These are phyloP conservation scores for Anguilla anguilla DNA, from an alignment of 2,797 vertebrate genomes.

Conservation along the genomic window DNA sequence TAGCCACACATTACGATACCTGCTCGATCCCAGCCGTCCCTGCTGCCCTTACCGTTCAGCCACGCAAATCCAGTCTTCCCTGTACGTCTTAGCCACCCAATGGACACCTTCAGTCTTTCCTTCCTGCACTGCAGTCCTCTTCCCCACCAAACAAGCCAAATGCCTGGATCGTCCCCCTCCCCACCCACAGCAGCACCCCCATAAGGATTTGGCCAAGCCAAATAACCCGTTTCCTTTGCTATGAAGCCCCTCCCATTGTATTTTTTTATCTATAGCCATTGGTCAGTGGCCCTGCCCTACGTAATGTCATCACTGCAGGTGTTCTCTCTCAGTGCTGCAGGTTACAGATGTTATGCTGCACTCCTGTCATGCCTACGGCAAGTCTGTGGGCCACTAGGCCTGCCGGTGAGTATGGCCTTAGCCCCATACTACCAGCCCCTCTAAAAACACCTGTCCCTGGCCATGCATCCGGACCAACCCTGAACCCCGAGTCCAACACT, in stretches of 20 bases:
- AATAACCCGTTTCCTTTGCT: background rate
- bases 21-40: background rate
- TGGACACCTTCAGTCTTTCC: background rate
- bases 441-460: constrained; percentile 10
- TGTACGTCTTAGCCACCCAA: background rate
- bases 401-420: constrained; percentile 42
- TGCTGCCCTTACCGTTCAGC: constrained; percentile 1
- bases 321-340: constrained; percentile 53
- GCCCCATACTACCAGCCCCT: background rate
- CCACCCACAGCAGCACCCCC: too few species aligned
- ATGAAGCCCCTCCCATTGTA: constrained; percentile 16
- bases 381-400: constrained; percentile 50
- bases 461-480: background rate
- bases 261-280: constrained; percentile 11
- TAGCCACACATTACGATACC: background rate
- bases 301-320: constrained; percentile 38
- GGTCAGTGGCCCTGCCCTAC: constrained; percentile 17
- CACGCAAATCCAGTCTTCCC: background rate
- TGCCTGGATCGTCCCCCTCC: background rate
- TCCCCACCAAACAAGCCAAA: background rate
- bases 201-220: background rate
- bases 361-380: constrained; percentile 54
- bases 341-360: constrained; percentile 54
- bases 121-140: background rate
- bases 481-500: background rate